phyloP scores from a whole-genome alignment of 2,113 vertebrate species.

The Mus musculus region DNA sequence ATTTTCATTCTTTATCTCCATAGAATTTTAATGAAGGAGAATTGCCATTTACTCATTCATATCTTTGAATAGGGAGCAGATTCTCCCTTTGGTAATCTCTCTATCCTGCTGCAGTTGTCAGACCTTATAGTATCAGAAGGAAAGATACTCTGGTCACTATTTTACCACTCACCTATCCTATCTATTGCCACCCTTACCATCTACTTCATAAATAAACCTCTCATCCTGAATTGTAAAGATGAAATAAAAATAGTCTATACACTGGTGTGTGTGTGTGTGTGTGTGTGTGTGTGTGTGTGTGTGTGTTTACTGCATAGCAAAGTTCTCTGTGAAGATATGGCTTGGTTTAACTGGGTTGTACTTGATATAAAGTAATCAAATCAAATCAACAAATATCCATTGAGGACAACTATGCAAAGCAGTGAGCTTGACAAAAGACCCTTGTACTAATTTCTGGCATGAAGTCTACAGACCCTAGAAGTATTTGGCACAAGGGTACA shows the following conservation, averaged over 20 bases:
- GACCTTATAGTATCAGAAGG: neutral
- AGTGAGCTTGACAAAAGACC: conserved; percentile 59
- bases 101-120: conserved; percentile 65
- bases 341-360: conserved; percentile 47
- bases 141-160: conserved; percentile 10
- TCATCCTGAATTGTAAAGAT: neutral
- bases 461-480: conserved; percentile 65
- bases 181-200: neutral
- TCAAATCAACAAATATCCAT: conserved; percentile 63
- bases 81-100: conserved; percentile 81
- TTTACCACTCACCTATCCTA: neutral
- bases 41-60: conserved; percentile 84
- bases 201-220: neutral
- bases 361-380: conserved; percentile 40
- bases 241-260: neutral
- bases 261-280: neutral
- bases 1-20: conserved; percentile 87
- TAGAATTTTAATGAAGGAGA: conserved; percentile 87
- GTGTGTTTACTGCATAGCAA: neutral
- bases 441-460: conserved; percentile 64
- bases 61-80: conserved; percentile 74
- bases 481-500: conserved; percentile 53
- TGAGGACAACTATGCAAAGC: conserved; percentile 46
- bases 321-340: neutral
- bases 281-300: neutral